These are phyloP conservation scores for Styela plicata DNA, from an alignment of 23 tunicate species.

Conservation along the genomic window DNA sequence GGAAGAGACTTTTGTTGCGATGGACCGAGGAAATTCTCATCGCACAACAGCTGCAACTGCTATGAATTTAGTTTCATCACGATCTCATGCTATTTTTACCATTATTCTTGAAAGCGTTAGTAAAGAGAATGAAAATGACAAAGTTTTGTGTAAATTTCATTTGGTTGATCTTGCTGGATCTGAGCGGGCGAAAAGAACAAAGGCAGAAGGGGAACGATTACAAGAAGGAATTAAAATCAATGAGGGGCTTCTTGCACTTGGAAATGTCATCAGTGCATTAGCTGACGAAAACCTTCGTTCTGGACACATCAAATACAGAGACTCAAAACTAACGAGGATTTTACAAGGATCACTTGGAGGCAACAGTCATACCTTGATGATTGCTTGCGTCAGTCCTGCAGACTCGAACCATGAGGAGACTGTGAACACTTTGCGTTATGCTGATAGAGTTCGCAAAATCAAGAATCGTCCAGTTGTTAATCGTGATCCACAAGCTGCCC, in stretches of 20 bases:
- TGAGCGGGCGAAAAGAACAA: constrained; percentile 87
- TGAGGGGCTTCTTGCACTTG: constrained; percentile 81
- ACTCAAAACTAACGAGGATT: constrained; percentile 82
- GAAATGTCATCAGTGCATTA: constrained; percentile 89
- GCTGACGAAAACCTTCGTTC: constrained; percentile 62
- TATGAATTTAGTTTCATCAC: constrained; percentile 89
- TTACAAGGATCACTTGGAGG: constrained; percentile 98
- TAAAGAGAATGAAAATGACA: constrained; percentile 46
- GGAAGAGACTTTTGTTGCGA: constrained; percentile 41
- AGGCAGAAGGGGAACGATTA: constrained; percentile 88
- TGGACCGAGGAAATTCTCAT: constrained; percentile 68
- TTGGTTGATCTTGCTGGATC: constrained; percentile 97
- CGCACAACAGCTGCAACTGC: constrained; percentile 86
- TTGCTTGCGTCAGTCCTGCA: constrained; percentile 87
- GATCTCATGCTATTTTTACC: constrained; percentile 94
- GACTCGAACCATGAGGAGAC: constrained; percentile 77
- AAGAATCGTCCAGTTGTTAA: constrained; percentile 91
- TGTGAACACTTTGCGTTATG: constrained; percentile 82
- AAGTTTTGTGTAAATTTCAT: constrained; percentile 63
- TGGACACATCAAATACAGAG: constrained; percentile 85
- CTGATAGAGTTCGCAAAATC: constrained; percentile 90
- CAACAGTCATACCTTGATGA: constrained; percentile 85
- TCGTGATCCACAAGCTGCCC: constrained; percentile 76
- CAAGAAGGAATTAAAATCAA: constrained; percentile 94
- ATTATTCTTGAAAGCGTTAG: constrained; percentile 47